Conservation (phyloP, 2,797 vertebrate species). For the Epinephelus coioides region DNA sequence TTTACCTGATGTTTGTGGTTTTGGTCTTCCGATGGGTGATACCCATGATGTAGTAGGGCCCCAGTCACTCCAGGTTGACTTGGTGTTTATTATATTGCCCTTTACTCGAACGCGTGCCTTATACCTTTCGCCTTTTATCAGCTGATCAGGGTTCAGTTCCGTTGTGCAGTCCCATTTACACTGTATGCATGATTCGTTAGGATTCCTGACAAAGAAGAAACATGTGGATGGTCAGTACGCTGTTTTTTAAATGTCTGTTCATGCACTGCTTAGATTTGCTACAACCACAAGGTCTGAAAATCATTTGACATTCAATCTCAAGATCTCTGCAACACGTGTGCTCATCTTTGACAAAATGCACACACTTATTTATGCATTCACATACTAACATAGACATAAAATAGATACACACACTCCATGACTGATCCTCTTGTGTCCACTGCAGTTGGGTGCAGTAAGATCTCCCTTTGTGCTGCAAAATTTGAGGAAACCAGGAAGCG, state of each 20-base stretch:
- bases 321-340: neutral
- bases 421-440: slow-evolving; percentile 55
- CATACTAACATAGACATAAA: neutral
- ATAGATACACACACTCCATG: slow-evolving; percentile 65
- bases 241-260: too few species aligned
- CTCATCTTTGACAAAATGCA: neutral
- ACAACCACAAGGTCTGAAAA: neutral
- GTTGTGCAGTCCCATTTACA: fast-evolving
- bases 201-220: slow-evolving; percentile 47
- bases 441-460: slow-evolving; percentile 10
- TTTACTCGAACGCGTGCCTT: slow-evolving; percentile 50
- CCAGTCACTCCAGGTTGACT: slow-evolving; percentile 76
- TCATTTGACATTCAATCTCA: neutral
- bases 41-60: slow-evolving; percentile 58
- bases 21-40: neutral
- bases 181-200: fast-evolving
- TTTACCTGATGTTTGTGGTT: neutral
- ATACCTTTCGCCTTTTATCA: slow-evolving; percentile 34
- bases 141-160: neutral
- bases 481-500: slow-evolving; percentile 29
- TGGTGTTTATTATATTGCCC: fast-evolving
- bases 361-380: neutral
- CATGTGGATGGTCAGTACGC: neutral
- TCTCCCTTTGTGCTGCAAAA: fast-evolving
- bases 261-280: neutral